Percentiles rank a stretch among this genome's conserved stretches.
Evolutionary conservation across 2,113 vertebrate species (phyloP).

Genomic region (Procapra przewalskii): DNA sequence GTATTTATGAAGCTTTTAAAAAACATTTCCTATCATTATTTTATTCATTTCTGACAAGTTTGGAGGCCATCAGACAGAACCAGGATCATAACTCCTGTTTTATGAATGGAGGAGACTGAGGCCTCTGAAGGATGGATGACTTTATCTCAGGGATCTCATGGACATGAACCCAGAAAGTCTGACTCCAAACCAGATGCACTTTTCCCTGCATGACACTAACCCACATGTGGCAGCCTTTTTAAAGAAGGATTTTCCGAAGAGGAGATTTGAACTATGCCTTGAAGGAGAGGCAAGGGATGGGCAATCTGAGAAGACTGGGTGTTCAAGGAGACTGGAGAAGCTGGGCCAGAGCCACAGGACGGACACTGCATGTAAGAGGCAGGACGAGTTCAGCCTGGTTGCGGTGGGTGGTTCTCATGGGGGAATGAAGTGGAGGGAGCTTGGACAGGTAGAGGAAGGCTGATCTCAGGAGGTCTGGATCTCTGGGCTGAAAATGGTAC

Average conservation of each 20-base stretch:
- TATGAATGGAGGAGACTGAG: background rate
- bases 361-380: too few species aligned
- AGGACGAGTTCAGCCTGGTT: background rate
- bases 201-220: background rate
- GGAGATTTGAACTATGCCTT: background rate
- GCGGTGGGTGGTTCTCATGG: background rate
- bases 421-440: background rate
- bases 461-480: background rate
- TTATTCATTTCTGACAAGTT: background rate
- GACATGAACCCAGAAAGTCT: background rate
- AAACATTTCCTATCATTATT: background rate
- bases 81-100: background rate
- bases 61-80: background rate
- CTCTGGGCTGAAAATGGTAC: background rate
- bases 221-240: background rate
- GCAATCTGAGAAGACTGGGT: background rate
- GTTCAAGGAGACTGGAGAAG: background rate
- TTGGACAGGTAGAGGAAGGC: background rate
- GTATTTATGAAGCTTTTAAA: background rate
- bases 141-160: background rate
- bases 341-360: background rate
- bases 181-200: background rate
- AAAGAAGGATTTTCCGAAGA: background rate
- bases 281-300: background rate
- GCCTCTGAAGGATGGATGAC: background rate